Evolutionary conservation across 2,113 vertebrate genomes (phyloP).

Genomic region (Channa argus): DNA sequence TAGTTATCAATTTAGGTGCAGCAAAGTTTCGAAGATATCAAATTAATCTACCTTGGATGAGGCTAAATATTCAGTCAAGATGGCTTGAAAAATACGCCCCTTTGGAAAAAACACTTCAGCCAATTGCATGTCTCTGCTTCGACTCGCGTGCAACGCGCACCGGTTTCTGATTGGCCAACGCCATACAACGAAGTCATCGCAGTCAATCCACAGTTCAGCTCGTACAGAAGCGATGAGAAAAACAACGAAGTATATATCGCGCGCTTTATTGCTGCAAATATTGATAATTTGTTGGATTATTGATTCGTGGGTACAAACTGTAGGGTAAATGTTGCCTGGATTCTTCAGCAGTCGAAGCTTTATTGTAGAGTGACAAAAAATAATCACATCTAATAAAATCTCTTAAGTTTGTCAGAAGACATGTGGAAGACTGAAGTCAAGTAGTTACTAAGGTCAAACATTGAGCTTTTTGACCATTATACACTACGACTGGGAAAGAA

Average conservation of each 20-base stretch:
- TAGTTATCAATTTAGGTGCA: slow-evolving; percentile 15
- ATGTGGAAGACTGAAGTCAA: no score
- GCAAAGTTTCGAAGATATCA: slow-evolving; percentile 70
- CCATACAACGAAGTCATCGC: slow-evolving; percentile 38
- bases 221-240: slow-evolving; percentile 57
- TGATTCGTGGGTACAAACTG: no score
- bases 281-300: no score
- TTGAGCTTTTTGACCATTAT: no score
- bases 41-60: slow-evolving; percentile 78
- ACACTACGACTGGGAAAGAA: no score
- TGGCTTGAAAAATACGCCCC: slow-evolving; percentile 85
- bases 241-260: slow-evolving; percentile 59
- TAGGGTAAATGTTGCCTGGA: no score
- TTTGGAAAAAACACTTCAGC: slow-evolving; percentile 76
- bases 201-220: slow-evolving; percentile 3
- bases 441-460: no score
- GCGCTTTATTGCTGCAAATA: slow-evolving; percentile 56
- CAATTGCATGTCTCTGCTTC: slow-evolving; percentile 54
- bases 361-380: no score
- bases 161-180: slow-evolving; percentile 63
- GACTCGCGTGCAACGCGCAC: slow-evolving; percentile 74
- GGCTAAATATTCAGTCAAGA: slow-evolving; percentile 85
- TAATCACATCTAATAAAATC: no score
- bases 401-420: no score
- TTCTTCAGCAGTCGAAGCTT: no score